phyloP scores from a whole-genome alignment of 2,888 invertebrate species.

The Lithophane ornitopus region DNA sequence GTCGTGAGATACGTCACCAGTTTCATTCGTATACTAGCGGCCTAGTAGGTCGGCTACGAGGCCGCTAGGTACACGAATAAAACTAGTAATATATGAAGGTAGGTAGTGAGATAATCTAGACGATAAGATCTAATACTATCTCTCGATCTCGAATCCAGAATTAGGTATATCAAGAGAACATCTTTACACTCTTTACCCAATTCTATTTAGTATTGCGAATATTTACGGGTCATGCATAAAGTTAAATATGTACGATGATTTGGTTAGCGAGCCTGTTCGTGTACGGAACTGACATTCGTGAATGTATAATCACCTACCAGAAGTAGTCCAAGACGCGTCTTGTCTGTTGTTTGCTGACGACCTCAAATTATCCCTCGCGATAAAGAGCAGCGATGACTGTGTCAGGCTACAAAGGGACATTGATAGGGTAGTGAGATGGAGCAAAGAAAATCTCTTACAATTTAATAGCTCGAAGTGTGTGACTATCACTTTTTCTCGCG shows the following conservation, averaged over 20 bases:
- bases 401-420: too few relatives aligned
- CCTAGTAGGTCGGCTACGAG: too few relatives aligned
- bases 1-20: not conserved
- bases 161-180: not conserved
- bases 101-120: not conserved
- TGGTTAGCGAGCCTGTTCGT: conserved; percentile 21
- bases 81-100: not conserved
- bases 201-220: conserved; percentile 7
- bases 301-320: too few relatives aligned
- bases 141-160: not conserved
- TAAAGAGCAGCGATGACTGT: too few relatives aligned
- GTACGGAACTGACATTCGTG: conserved; percentile 32
- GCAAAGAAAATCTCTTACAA: too few relatives aligned
- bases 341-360: too few relatives aligned
- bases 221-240: conserved; percentile 11
- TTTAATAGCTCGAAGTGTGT: too few relatives aligned
- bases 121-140: not conserved
- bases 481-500: too few relatives aligned
- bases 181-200: conserved; percentile 7
- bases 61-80: not conserved
- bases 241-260: conserved; percentile 11
- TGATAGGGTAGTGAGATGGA: too few relatives aligned
- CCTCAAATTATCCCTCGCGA: too few relatives aligned
- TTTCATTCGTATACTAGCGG: too few relatives aligned
- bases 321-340: too few relatives aligned